Conservation (phyloP, 2,797 vertebrate genomes). For the Epinephelus coioides region DNA sequence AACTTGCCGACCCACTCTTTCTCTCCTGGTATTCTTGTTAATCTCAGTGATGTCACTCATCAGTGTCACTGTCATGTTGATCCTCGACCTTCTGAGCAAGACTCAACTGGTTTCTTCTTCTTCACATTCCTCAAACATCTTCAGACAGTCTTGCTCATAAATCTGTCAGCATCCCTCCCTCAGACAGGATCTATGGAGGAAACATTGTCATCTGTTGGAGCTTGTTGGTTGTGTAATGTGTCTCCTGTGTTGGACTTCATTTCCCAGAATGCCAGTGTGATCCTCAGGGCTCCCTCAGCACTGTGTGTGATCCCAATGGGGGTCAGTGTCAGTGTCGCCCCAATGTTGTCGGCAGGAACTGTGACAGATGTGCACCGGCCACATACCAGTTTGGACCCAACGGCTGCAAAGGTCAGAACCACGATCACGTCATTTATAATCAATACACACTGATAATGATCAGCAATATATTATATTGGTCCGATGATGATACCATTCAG, state of each 20-base stretch:
- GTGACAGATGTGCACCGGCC: slow-evolving; percentile 90
- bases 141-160: slow-evolving; percentile 20
- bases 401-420: slow-evolving; percentile 89
- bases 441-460: background rate
- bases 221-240: background rate
- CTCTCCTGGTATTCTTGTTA: background rate
- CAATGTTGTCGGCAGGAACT: slow-evolving; percentile 93
- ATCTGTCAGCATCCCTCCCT: slow-evolving; percentile 16
- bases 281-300: slow-evolving; percentile 95
- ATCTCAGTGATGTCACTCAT: slow-evolving; percentile 11
- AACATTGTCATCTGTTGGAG: background rate
- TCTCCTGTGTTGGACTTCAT: slow-evolving; percentile 21
- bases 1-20: no score
- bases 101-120: slow-evolving; percentile 26
- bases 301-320: slow-evolving; percentile 92
- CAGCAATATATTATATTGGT: background rate
- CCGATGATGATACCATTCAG: background rate
- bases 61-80: background rate
- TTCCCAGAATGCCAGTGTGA: slow-evolving; percentile 94
- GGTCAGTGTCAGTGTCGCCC: slow-evolving; percentile 95
- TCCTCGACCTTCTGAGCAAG: slow-evolving; percentile 26
- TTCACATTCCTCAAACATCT: slow-evolving; percentile 4
- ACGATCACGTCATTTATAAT: background rate
- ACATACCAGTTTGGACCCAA: slow-evolving; percentile 95
- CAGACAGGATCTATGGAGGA: background rate